phyloP scores from a whole-genome alignment of 2,888 invertebrate genomes.

The Conchocele bisecta region DNA sequence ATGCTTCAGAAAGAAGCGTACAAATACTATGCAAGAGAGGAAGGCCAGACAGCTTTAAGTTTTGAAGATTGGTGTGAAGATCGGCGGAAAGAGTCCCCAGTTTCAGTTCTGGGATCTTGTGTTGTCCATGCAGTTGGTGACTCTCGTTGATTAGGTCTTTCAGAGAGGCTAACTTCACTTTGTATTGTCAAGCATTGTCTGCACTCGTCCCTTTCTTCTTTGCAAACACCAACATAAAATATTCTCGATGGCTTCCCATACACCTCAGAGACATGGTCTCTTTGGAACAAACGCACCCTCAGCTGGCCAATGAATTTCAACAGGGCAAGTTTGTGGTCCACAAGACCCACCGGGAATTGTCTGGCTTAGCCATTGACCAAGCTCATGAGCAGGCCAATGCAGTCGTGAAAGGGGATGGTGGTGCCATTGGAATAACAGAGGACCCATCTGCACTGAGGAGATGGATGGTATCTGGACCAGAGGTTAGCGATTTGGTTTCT shows the following conservation, averaged over 20 bases:
- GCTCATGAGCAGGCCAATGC: conserved; percentile 67
- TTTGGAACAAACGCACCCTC: conserved; percentile 49
- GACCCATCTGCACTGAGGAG: conserved; percentile 52
- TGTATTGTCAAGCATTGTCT: conserved; percentile 4
- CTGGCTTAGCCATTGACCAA: conserved; percentile 60
- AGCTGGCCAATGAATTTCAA: conserved; percentile 48
- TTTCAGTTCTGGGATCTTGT: conserved; percentile 16
- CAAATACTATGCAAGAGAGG: not conserved
- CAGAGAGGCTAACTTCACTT: conserved; percentile 10
- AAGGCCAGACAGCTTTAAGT: not conserved
- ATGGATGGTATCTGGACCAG: conserved; percentile 66
- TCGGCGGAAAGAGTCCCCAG: conserved; percentile 1
- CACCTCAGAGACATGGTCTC: conserved; percentile 62
- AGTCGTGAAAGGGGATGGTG: conserved; percentile 64
- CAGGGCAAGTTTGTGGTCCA: conserved; percentile 56
- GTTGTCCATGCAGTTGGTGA: not conserved
- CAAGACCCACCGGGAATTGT: conserved; percentile 56
- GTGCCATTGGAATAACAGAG: conserved; percentile 63
- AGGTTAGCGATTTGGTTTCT: conserved; percentile 22
- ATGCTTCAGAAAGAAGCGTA: conserved; percentile 44
- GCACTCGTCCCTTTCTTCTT: conserved; percentile 1
- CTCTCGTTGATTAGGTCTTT: not conserved
- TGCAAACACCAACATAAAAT: conserved; percentile 28
- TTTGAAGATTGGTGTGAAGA: conserved; percentile 24
- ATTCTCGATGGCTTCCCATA: conserved; percentile 64